These are phyloP conservation scores for Brachionus rubens DNA, from an alignment of 1,140 invertebrate genomes.

Conservation along the genomic window DNA sequence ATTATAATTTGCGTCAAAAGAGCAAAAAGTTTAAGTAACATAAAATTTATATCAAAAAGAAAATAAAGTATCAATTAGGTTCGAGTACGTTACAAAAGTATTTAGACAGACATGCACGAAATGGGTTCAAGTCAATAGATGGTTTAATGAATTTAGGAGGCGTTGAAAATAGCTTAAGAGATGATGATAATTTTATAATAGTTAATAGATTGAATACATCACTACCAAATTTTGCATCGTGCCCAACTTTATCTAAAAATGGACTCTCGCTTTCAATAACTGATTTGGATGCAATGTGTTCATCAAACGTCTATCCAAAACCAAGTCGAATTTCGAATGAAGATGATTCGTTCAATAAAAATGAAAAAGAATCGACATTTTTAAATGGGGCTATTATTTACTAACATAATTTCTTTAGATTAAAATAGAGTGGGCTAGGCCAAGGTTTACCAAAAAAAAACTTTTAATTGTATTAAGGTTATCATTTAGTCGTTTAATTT, in stretches of 20 bases:
- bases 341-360: not conserved
- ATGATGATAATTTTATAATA: constrained; percentile 33
- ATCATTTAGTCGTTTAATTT: no score
- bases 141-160: not conserved
- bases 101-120: not conserved
- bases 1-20: not conserved
- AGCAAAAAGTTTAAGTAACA: not conserved
- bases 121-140: constrained; percentile 22
- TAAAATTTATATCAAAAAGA: constrained; percentile 5
- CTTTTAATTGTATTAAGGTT: no score
- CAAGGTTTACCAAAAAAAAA: no score
- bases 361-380: not conserved
- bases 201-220: not conserved
- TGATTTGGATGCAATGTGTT: not conserved
- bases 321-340: constrained; percentile 10
- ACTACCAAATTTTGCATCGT: not conserved
- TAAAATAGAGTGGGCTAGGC: no score
- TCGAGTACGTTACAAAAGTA: not conserved
- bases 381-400: constrained; percentile 36
- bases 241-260: not conserved
- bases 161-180: not conserved
- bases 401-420: no score
- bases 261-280: not conserved
- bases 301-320: constrained; percentile 36
- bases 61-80: constrained; percentile 9